Conservation (phyloP, 2,888 invertebrate species). For the Mamestra brassicae region DNA sequence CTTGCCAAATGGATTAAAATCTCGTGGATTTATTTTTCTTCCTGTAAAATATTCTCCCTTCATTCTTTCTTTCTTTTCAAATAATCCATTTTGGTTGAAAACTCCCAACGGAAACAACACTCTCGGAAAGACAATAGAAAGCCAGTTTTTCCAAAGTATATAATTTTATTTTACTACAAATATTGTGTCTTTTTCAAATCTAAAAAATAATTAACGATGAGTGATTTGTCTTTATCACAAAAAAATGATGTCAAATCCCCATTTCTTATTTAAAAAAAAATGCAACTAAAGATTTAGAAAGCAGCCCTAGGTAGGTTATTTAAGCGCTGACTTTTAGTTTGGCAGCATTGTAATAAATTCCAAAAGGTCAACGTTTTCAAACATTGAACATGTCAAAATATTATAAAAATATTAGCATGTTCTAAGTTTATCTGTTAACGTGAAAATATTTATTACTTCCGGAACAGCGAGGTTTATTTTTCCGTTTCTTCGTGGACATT, state of each 20-base stretch:
- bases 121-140: slow-evolving; percentile 3
- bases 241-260: too few relatives aligned
- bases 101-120: not conserved
- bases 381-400: slow-evolving; percentile 25
- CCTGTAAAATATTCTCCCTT: not conserved
- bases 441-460: slow-evolving; percentile 63
- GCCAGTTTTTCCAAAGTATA: too few relatives aligned
- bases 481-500: slow-evolving; percentile 58
- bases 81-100: slow-evolving; percentile 24
- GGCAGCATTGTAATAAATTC: too few relatives aligned
- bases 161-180: too few relatives aligned
- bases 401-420: slow-evolving; percentile 20
- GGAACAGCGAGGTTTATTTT: slow-evolving; percentile 51
- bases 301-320: too few relatives aligned
- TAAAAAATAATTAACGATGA: too few relatives aligned
- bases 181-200: too few relatives aligned
- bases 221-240: too few relatives aligned
- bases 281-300: too few relatives aligned
- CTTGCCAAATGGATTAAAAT: slow-evolving; percentile 23
- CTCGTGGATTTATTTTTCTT: not conserved
- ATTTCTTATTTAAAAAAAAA: too few relatives aligned
- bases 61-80: not conserved
- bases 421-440: slow-evolving; percentile 52
- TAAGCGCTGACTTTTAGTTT: too few relatives aligned
- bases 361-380: slow-evolving; percentile 4